Evolutionary conservation across 1,140 invertebrate genomes (phyloP).

Genomic region (Penaeus chinensis): DNA sequence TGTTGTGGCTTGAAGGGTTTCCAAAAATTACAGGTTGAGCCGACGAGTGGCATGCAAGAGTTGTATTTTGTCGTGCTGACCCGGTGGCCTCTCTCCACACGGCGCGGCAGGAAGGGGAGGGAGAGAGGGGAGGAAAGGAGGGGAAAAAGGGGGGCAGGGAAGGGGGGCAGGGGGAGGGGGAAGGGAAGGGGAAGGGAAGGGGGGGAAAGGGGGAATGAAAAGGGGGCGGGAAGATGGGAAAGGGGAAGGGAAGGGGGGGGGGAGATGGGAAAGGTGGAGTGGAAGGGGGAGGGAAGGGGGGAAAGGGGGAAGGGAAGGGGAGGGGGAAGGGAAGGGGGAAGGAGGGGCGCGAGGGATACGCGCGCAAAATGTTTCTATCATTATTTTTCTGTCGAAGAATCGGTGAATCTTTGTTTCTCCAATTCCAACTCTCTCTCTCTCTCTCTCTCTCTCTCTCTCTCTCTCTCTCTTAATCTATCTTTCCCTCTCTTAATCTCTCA

Average conservation of each 20-base stretch:
- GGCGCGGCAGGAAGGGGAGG: neutral
- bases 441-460: too few species aligned
- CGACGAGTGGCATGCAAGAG: constrained; percentile 35
- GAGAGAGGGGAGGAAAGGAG: neutral
- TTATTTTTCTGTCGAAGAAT: neutral
- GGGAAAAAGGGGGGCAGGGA: neutral
- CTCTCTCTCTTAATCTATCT: too few species aligned
- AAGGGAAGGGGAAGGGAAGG: neutral
- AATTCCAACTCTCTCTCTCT: too few species aligned
- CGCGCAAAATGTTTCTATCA: neutral
- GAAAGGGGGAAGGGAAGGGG: neutral
- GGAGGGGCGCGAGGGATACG: neutral
- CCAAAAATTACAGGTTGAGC: constrained; percentile 44
- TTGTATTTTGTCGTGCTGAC: constrained; percentile 24
- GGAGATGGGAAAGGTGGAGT: neutral
- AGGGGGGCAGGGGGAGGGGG: neutral
- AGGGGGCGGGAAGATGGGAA: neutral
- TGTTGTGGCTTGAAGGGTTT: constrained; percentile 32
- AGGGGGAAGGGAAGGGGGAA: neutral
- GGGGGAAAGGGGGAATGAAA: neutral
- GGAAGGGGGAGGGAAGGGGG: neutral
- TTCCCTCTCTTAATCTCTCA: too few species aligned
- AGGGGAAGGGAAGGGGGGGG: neutral
- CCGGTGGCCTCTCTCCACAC: neutral
- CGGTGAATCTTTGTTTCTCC: neutral